A percentile compares a stretch with the other conserved stretches of the same genome.
phyloP scores from a whole-genome alignment of 2,113 vertebrate genomes.

The Hyperoodon ampullatus region DNA sequence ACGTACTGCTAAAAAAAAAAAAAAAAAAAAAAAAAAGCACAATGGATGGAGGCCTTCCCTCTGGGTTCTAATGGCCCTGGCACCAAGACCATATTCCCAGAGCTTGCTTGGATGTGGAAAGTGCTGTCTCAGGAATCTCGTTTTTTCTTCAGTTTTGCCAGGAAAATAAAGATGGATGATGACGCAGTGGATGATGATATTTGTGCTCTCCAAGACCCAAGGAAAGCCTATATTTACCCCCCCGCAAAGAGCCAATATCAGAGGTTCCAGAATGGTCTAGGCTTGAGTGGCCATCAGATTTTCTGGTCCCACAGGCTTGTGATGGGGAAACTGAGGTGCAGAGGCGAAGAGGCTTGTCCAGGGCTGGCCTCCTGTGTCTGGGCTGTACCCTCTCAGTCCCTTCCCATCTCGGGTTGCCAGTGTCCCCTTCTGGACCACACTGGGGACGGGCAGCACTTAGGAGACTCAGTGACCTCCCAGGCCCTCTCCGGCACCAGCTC shows the following conservation, averaged over 20 bases:
- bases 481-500: not conserved
- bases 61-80: accelerated
- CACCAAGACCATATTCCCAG: accelerated
- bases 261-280: not conserved
- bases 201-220: not conserved
- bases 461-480: not conserved
- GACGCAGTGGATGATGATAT: not conserved
- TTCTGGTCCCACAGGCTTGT: not conserved
- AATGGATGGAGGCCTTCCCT: accelerated
- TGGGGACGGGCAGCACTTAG: accelerated
- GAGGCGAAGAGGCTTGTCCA: not conserved
- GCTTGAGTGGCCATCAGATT: not conserved
- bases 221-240: not conserved
- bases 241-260: not conserved
- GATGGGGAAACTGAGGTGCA: not conserved
- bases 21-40: too few species aligned
- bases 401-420: not conserved
- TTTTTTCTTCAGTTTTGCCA: not conserved
- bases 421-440: not conserved
- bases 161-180: not conserved
- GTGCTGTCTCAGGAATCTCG: not conserved
- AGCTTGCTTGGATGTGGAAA: not conserved
- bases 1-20: too few species aligned
- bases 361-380: too few species aligned
- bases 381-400: not conserved